Conservation (phyloP, 2,113 vertebrate genomes). For the Spizaetus ornatus region DNA sequence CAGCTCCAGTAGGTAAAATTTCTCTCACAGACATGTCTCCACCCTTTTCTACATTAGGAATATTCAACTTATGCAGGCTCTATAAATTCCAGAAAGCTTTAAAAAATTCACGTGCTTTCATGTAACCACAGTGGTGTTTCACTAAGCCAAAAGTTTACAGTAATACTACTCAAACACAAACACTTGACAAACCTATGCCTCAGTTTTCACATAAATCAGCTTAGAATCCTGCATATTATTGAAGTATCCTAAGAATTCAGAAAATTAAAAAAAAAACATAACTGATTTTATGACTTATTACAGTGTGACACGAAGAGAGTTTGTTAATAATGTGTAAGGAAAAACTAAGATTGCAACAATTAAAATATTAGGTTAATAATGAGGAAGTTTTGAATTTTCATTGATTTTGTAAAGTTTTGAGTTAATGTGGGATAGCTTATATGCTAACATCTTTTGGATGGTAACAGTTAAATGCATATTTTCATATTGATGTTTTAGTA, state of each 20-base stretch:
- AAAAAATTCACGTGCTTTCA: neutral
- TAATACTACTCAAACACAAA: neutral
- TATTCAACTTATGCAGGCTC: neutral
- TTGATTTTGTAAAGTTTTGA: neutral
- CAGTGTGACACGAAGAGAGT: neutral
- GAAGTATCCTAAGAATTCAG: neutral
- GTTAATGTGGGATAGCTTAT: neutral
- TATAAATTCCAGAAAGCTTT: neutral
- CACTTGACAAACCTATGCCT: neutral
- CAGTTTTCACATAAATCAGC: neutral
- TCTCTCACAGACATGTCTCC: neutral
- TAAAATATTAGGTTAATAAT: neutral
- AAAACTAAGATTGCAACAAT: neutral
- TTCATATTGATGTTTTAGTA: neutral
- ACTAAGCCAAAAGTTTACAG: neutral
- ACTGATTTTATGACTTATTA: neutral
- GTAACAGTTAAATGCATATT: neutral
- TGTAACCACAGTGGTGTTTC: neutral
- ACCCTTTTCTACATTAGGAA: neutral
- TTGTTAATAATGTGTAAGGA: neutral
- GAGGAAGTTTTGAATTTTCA: neutral
- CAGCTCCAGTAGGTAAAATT: neutral
- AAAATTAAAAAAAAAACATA: neutral
- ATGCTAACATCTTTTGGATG: neutral
- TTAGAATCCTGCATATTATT: neutral